These are phyloP conservation scores for Ennomos fuscantarius DNA, from an alignment of 2,888 invertebrate genomes.

Conservation along the genomic window DNA sequence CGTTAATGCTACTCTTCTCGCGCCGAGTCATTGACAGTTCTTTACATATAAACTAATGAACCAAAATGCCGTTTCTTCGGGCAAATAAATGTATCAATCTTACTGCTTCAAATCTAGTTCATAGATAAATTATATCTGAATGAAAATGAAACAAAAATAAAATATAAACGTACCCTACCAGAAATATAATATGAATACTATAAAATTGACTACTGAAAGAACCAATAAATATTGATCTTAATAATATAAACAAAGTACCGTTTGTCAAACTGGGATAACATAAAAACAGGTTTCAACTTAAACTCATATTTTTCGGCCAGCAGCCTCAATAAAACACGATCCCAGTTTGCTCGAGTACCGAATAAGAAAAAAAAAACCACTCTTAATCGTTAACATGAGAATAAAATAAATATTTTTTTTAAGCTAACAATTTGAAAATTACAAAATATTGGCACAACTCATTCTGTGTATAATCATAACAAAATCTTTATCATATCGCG, in stretches of 20 bases:
- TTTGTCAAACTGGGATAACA: constrained; percentile 53
- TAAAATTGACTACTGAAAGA: constrained; percentile 38
- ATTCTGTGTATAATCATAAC: constrained; percentile 19
- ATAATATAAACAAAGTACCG: constrained; percentile 31
- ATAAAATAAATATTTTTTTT: constrained; percentile 61
- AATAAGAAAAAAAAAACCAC: constrained; percentile 53
- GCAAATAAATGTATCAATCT: constrained; percentile 28
- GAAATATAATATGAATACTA: constrained; percentile 32
- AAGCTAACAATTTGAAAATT: constrained; percentile 38
- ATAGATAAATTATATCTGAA: constrained; percentile 9
- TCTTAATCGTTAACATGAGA: constrained; percentile 63
- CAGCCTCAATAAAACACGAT: constrained; percentile 39
- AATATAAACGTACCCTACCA: constrained; percentile 17
- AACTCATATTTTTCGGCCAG: constrained; percentile 45
- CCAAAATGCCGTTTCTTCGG: constrained; percentile 31
- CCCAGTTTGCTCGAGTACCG: constrained; percentile 47
- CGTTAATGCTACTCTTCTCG: constrained; percentile 7
- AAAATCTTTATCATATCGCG: constrained; percentile 10
- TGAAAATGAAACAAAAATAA: constrained; percentile 1
- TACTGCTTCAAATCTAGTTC: constrained; percentile 9
- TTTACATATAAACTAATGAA: constrained; percentile 29
- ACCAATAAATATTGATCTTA: constrained; percentile 34
- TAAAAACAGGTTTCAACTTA: constrained; percentile 56
- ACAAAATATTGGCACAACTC: constrained; percentile 42
- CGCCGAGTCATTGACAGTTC: constrained; percentile 10